These are phyloP conservation scores for Drosophila mettleri DNA, from an alignment of 2,888 invertebrate species.

Conservation along the genomic window DNA sequence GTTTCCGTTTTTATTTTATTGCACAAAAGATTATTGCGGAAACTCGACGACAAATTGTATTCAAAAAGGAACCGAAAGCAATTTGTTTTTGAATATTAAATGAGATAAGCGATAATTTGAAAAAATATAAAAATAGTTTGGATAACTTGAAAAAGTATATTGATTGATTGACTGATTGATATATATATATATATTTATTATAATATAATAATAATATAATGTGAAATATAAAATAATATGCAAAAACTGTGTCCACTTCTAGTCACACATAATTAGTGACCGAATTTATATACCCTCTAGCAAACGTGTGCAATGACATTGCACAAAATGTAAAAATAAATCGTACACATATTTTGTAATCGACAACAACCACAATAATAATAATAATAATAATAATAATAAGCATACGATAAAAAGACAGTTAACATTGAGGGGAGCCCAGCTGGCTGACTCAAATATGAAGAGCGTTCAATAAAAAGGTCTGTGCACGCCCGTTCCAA, in stretches of 20 bases:
- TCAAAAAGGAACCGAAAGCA: constrained; percentile 21
- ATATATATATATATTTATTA: no score
- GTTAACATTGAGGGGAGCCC: constrained; percentile 56
- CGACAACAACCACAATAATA: constrained; percentile 43
- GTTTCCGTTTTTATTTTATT: constrained; percentile 57
- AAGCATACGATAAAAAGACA: constrained; percentile 36
- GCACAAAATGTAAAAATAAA: constrained; percentile 48
- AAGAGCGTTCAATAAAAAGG: constrained; percentile 11
- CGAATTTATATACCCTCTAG: constrained; percentile 1
- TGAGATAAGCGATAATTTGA: background rate
- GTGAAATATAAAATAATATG: background rate
- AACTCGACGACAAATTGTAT: constrained; percentile 36
- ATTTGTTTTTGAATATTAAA: background rate
- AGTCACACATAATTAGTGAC: background rate
- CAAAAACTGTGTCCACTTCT: background rate
- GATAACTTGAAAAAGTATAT: background rate
- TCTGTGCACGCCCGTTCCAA: constrained; percentile 59
- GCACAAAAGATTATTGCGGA: constrained; percentile 66
- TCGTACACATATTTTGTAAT: constrained; percentile 73
- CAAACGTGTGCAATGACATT: constrained; percentile 44
- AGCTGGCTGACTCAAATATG: constrained; percentile 23
- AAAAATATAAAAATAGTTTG: no score
- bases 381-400: background rate
- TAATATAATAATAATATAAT: background rate
- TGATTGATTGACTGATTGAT: no score